These are phyloP conservation scores for Psilopogon haemacephalus DNA, from an alignment of 2,113 vertebrate genomes.

Conservation along the genomic window DNA sequence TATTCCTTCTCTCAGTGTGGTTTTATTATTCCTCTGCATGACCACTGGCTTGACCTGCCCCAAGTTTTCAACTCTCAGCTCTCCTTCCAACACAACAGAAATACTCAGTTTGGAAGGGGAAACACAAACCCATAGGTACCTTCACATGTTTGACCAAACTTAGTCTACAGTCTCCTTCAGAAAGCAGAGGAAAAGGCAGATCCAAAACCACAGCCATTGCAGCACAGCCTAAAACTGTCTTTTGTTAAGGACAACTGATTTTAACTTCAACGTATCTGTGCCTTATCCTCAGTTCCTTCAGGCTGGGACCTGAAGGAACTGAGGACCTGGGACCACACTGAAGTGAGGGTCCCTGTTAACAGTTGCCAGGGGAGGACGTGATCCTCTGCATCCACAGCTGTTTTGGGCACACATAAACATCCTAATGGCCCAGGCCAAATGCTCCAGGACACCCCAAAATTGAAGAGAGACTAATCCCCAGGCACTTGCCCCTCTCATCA, in stretches of 20 bases:
- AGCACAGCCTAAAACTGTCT: not conserved
- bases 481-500: not conserved
- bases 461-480: not conserved
- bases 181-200: not conserved
- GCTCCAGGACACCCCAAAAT: not conserved
- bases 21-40: not conserved
- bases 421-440: rapidly evolving
- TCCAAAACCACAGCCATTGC: rapidly evolving
- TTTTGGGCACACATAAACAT: not conserved
- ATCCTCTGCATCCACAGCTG: rapidly evolving
- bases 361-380: rapidly evolving
- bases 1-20: not conserved
- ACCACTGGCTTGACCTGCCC: not conserved
- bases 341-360: not conserved
- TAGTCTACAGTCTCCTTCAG: not conserved
- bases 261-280: not conserved
- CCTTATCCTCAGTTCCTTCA: not conserved
- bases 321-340: too few species aligned
- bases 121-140: not conserved
- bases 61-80: not conserved
- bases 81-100: not conserved
- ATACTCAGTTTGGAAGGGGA: not conserved
- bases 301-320: too few species aligned
- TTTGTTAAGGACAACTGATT: not conserved
- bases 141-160: not conserved